Evolutionary conservation across 2,797 vertebrate genomes (phyloP).

Genomic region (Gastrophryne carolinensis): DNA sequence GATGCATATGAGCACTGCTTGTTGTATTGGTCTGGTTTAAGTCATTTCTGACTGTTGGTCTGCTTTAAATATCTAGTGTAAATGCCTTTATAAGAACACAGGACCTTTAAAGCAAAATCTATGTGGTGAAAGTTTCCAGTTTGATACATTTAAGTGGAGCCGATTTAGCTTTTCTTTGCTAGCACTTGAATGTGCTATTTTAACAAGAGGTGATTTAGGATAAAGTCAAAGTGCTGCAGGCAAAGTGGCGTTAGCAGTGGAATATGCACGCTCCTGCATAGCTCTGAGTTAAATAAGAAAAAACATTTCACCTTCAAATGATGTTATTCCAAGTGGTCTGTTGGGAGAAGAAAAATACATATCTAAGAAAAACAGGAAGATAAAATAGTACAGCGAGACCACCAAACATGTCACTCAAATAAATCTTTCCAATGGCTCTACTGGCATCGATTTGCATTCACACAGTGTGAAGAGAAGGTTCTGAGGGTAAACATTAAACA

Average conservation of each 20-base stretch:
- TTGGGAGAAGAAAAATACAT: neutral
- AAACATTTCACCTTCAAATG: conserved; percentile 38
- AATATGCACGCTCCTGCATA: conserved; percentile 54
- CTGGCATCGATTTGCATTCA: conserved; percentile 40
- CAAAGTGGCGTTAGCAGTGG: conserved; percentile 48
- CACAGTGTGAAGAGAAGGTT: too few relatives aligned
- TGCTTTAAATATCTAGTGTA: neutral
- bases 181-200: conserved; percentile 70
- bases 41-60: too few relatives aligned
- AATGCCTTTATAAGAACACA: neutral
- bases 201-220: conserved; percentile 63
- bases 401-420: conserved; percentile 45
- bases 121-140: neutral
- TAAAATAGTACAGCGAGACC: neutral
- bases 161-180: conserved; percentile 53
- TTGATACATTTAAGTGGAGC: conserved; percentile 1
- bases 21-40: too few relatives aligned
- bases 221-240: conserved; percentile 59
- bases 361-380: neutral
- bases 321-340: conserved; percentile 14
- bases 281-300: conserved; percentile 48
- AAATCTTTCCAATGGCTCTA: conserved; percentile 17
- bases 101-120: neutral
- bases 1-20: too few relatives aligned
- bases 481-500: too few relatives aligned